phyloP scores from a whole-genome alignment of 2,888 invertebrate species.

The Eristalis arbustorum region DNA sequence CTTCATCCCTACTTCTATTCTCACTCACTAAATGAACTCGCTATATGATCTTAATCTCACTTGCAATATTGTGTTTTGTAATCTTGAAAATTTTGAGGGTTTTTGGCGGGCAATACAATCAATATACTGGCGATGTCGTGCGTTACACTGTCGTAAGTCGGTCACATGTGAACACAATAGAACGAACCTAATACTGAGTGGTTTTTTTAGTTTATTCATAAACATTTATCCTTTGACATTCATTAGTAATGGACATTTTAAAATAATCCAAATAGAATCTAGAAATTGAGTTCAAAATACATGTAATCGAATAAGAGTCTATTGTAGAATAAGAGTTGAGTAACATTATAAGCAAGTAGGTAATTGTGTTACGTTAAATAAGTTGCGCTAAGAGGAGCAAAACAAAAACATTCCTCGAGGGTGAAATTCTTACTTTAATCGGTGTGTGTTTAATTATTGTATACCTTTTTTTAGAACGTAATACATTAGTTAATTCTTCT shows the following conservation, averaged over 20 bases:
- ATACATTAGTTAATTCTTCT: background rate
- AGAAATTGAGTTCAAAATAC: slow-evolving; percentile 49
- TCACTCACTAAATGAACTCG: slow-evolving; percentile 33
- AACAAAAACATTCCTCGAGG: slow-evolving; percentile 5
- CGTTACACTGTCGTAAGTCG: slow-evolving; percentile 80
- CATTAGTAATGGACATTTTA: slow-evolving; percentile 46
- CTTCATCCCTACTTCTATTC: background rate
- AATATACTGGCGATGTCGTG: slow-evolving; percentile 80
- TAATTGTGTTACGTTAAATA: slow-evolving; percentile 41
- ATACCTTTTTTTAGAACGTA: slow-evolving; percentile 1
- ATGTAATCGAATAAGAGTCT: background rate
- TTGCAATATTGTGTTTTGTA: slow-evolving; percentile 62
- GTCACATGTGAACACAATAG: slow-evolving; percentile 64
- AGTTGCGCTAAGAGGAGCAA: slow-evolving; percentile 30
- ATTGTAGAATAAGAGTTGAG: slow-evolving; percentile 37
- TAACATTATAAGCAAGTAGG: slow-evolving; percentile 39
- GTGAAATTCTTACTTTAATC: slow-evolving; percentile 33
- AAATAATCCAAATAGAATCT: slow-evolving; percentile 43
- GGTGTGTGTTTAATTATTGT: slow-evolving; percentile 49
- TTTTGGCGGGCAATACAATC: slow-evolving; percentile 80
- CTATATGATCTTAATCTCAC: slow-evolving; percentile 46
- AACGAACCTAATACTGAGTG: slow-evolving; percentile 59
- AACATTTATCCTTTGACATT: slow-evolving; percentile 28
- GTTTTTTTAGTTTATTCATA: slow-evolving; percentile 38
- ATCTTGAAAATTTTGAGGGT: slow-evolving; percentile 77